Conservation (phyloP, 2,113 vertebrate species). For the Columbina picui region DNA sequence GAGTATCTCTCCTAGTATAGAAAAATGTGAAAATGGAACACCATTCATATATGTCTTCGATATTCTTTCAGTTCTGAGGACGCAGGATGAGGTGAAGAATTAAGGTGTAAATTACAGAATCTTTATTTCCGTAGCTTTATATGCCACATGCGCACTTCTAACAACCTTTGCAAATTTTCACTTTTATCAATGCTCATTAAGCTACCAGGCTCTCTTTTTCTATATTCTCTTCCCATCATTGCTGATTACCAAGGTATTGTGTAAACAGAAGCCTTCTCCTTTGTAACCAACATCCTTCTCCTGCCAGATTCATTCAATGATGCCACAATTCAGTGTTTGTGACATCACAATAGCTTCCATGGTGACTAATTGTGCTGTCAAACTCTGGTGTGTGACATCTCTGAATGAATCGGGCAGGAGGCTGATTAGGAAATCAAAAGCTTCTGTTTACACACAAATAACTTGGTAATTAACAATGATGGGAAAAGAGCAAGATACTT, state of each 20-base stretch:
- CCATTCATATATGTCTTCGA: neutral
- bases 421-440: conserved; percentile 64
- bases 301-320: conserved; percentile 63
- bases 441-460: conserved; percentile 64
- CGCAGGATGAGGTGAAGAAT: neutral
- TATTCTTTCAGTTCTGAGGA: neutral
- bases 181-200: conserved; percentile 46
- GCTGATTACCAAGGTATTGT: conserved; percentile 50
- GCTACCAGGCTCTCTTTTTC: conserved; percentile 29
- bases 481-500: conserved; percentile 59
- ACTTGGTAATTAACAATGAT: conserved; percentile 66
- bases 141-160: neutral
- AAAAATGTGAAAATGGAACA: neutral
- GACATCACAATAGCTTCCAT: conserved; percentile 72
- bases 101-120: conserved; percentile 20
- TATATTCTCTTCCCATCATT: conserved; percentile 44
- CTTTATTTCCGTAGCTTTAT: neutral
- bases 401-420: conserved; percentile 49
- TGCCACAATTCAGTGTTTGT: conserved; percentile 64
- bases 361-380: conserved; percentile 72
- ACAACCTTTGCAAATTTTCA: neutral
- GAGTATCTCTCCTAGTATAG: neutral
- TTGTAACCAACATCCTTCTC: conserved; percentile 55
- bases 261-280: conserved; percentile 60
- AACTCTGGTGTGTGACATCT: conserved; percentile 55